A percentile compares a stretch with the other conserved stretches of the same genome.
Evolutionary conservation across 1,140 invertebrate species (phyloP).

Genomic region (Formica selysi): DNA sequence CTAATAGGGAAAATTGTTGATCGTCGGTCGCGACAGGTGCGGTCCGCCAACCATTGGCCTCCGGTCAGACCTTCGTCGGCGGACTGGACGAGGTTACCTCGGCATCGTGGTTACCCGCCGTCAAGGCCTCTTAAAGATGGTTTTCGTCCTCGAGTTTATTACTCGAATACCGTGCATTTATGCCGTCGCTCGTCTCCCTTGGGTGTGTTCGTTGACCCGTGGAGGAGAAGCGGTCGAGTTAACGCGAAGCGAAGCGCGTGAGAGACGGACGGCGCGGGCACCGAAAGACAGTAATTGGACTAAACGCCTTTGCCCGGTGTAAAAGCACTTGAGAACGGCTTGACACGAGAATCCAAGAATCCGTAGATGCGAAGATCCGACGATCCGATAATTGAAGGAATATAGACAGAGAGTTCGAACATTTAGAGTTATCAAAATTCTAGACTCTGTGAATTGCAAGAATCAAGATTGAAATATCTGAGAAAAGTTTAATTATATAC

Average conservation of each 20-base stretch:
- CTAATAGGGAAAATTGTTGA: constrained; percentile 59
- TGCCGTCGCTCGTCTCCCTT: constrained; percentile 66
- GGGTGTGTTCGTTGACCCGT: constrained; percentile 57
- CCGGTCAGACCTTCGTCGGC: constrained; percentile 56
- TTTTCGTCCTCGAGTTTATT: constrained; percentile 66
- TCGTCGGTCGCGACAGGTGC: constrained; percentile 53
- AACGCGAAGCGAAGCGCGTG: constrained; percentile 61
- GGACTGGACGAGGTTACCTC: constrained; percentile 58
- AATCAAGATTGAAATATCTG: constrained; percentile 24
- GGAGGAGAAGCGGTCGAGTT: constrained; percentile 58
- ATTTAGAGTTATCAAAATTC: neutral
- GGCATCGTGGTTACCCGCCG: constrained; percentile 67
- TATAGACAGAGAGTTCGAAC: neutral
- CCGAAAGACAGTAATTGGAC: constrained; percentile 60
- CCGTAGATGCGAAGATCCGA: constrained; percentile 30
- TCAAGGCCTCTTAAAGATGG: constrained; percentile 71
- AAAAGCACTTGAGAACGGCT: constrained; percentile 47
- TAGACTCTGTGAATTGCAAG: neutral
- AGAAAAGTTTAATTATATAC: neutral
- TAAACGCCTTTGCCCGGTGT: constrained; percentile 61
- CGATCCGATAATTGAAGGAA: constrained; percentile 39
- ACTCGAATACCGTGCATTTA: constrained; percentile 67
- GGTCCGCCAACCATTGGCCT: constrained; percentile 46
- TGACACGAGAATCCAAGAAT: constrained; percentile 22
- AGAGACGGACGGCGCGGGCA: constrained; percentile 56